These are phyloP conservation scores for Chelonoidis abingdonii DNA, from an alignment of 2,113 vertebrate genomes.

Conservation along the genomic window DNA sequence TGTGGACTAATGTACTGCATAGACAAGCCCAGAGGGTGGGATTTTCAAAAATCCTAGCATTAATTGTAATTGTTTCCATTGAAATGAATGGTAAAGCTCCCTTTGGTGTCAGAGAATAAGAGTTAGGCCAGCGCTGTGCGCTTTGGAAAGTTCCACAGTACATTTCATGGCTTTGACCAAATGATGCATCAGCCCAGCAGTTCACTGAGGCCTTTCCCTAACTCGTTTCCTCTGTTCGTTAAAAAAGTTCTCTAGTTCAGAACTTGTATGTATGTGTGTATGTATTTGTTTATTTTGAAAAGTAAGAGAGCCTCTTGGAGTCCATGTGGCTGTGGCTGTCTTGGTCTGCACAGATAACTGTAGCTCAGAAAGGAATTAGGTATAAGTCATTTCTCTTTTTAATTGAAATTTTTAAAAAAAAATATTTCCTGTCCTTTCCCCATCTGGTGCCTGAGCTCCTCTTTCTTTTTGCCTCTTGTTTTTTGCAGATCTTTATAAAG, in stretches of 20 bases:
- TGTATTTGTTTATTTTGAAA: background rate
- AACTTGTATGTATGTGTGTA: background rate
- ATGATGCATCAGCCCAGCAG: background rate
- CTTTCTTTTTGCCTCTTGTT: background rate
- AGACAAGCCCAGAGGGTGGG: background rate
- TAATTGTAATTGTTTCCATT: background rate
- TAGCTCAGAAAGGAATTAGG: background rate
- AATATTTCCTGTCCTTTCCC: background rate
- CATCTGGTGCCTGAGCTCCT: background rate
- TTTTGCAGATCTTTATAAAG: background rate
- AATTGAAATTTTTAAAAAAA: background rate
- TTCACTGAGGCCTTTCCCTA: background rate
- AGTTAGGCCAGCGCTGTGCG: background rate
- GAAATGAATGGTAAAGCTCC: background rate
- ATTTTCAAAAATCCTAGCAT: background rate
- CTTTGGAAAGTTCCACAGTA: background rate
- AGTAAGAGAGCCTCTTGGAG: background rate
- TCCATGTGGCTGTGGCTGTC: background rate
- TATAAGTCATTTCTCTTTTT: background rate
- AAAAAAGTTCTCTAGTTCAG: background rate
- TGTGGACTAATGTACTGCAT: no score
- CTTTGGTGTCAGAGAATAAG: background rate
- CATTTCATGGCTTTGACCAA: background rate
- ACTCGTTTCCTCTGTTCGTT: background rate
- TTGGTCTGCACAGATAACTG: background rate